These are phyloP conservation scores for Guaruba guarouba DNA, from an alignment of 2,113 vertebrate species.

Conservation along the genomic window DNA sequence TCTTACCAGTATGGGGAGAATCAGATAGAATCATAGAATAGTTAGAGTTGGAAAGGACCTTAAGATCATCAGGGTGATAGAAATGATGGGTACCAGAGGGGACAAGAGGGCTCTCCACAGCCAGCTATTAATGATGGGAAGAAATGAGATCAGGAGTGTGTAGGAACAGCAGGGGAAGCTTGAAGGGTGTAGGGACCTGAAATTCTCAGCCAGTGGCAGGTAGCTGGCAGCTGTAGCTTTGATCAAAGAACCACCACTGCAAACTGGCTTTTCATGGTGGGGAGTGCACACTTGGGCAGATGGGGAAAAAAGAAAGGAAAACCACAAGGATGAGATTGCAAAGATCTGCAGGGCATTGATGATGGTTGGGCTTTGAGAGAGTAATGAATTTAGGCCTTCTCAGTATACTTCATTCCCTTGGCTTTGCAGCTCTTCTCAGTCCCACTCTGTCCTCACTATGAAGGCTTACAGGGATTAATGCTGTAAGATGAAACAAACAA, in stretches of 20 bases:
- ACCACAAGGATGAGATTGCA: background rate
- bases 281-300: background rate
- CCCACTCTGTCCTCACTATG: background rate
- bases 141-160: rapidly evolving
- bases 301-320: background rate
- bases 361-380: background rate
- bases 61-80: background rate
- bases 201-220: background rate
- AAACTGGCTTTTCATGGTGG: background rate
- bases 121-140: background rate
- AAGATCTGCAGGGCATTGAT: background rate
- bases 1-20: background rate
- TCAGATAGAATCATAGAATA: background rate
- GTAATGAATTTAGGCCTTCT: background rate
- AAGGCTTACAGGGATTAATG: constrained; percentile 39
- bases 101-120: background rate
- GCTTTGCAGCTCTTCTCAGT: background rate
- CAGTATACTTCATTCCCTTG: background rate
- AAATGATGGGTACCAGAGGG: background rate
- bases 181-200: background rate
- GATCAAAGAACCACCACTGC: background rate
- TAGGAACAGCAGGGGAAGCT: background rate
- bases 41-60: no score
- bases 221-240: background rate
- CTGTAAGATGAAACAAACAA: constrained; percentile 50